Evolutionary conservation across 2,113 vertebrate genomes (phyloP).

Genomic region (Hoplias malabaricus): DNA sequence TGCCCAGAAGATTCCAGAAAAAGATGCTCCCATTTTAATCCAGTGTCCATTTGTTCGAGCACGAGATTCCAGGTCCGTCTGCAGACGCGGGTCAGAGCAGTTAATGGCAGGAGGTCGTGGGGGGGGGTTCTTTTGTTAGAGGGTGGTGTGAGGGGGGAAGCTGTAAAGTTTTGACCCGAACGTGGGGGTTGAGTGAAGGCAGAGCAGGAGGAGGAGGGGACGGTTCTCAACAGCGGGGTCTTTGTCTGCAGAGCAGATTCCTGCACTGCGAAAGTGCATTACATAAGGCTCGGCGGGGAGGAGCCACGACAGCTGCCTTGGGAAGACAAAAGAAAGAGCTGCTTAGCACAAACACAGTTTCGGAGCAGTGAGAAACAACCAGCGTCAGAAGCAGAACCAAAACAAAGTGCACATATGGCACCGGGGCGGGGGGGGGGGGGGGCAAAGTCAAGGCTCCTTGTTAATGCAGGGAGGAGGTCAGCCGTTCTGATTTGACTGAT

Average conservation of each 20-base stretch:
- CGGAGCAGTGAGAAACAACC: background rate
- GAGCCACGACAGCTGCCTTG: slow-evolving; percentile 63
- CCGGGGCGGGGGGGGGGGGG: background rate
- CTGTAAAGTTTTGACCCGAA: slow-evolving; percentile 52
- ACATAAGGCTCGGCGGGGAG: slow-evolving; percentile 60
- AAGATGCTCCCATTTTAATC: too few relatives aligned
- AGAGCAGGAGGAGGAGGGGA: slow-evolving; percentile 9
- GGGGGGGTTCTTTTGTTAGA: slow-evolving; percentile 13
- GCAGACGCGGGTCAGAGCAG: background rate
- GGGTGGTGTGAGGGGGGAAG: background rate
- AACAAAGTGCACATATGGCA: slow-evolving; percentile 4
- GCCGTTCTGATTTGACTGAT: too few relatives aligned
- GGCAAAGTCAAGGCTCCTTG: background rate
- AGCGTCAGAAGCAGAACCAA: slow-evolving; percentile 1
- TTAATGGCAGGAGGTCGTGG: background rate
- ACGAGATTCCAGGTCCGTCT: background rate
- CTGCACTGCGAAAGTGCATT: slow-evolving; percentile 70
- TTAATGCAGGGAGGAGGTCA: too few relatives aligned
- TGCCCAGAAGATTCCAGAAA: too few relatives aligned
- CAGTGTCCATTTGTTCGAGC: background rate
- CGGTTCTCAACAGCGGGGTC: slow-evolving; percentile 22
- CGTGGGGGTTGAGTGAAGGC: slow-evolving; percentile 40
- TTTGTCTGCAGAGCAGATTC: slow-evolving; percentile 73
- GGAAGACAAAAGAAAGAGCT: slow-evolving; percentile 58
- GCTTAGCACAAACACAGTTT: slow-evolving; percentile 29